Evolutionary conservation across 2,888 invertebrate genomes (phyloP), one percentile per base, ranked within the genome.

Genomic region (Halictus ligatus): DNA sequence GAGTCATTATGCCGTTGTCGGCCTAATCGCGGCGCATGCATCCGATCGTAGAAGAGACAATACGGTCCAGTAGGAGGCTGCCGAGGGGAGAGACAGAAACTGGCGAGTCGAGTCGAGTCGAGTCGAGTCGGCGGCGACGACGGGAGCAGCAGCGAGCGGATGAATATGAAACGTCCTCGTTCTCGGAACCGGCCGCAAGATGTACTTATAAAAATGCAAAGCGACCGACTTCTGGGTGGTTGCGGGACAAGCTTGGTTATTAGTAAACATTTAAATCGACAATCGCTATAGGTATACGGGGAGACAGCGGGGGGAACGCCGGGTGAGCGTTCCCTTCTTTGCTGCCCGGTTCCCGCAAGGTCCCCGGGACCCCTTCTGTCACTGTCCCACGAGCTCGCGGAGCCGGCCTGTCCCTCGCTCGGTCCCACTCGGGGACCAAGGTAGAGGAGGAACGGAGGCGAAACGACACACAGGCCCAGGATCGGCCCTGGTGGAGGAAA

Each of bases 191-290:
- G 91, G 85, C 88, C 87, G 77, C 48, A 81, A 86, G 91, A 90
- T 91, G 94, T 94, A 94, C 94, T 94, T 95, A 94, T 95, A 95
- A 95, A 95, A 95, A 95, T 95, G 94, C 94, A 95, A 95, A 95
- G 93, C 93, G 92, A 92, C 91, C 91, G 93, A 93, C 94, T 95
- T 95, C 94, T 95, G 95, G 95, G 95, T 95, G 95, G 95, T 94
- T 95, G 94, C 93, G 91, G 93, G 94, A 94, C 95, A 95, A 94
- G 94, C 91, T 90, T 94, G 94, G 94, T 95, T 95, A 95, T 95
- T 95, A 95, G 95, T 95, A 95, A 95, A 95, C 95, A 95, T 95
- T 95, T 95, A 94, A 95, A 95, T 95, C 94, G 94, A 95, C 94
- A 95, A 94, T 95, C 94, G 94, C 91, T 89, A 90, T 92, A 92